Base-by-base conservation (phyloP, 2,113 vertebrate genomes). In the Nansenia antarctica region DNA sequence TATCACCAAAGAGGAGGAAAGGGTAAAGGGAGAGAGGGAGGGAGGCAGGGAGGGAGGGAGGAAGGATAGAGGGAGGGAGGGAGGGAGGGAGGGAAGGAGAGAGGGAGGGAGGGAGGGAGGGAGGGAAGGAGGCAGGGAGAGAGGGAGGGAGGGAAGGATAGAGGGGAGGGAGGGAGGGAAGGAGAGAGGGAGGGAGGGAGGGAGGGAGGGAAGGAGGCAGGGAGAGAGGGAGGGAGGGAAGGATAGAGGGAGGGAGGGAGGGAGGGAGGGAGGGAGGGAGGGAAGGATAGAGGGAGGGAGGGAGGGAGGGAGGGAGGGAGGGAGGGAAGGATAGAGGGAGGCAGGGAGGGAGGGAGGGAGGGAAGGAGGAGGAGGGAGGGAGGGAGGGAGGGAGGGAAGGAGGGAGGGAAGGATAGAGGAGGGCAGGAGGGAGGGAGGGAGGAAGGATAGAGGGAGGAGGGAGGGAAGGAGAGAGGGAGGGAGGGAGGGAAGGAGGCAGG, bases 121-220 rank as follows among this genome's bases (percentile, higher is more conserved):
- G 49, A 45, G 26, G 62, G 26, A 32, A 37, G 9, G 5, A 52
- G 5, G 9, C 22, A 55, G 2, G 27, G 58, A 34, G 2, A 12
- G 26, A 29, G 3, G 26, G 24, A 58, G 14, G 24, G 58, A 12
- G 26, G 47, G 42, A 55, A 12, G 18, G 1, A n/a, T 14, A 24
- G 20, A 45, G 14, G 31, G 11, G 3, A 57, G 14, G 42, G 2
- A 34, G 32, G 15, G 0, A 0, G 1, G 1, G 3, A 0, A 53
- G 20, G 18, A 52, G 80, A 67, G 86, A 1, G n/a, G n/a, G n/a
- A n/a, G 11, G 29, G 24, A 20, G 62, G 47, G 55, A 22, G 18
- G 52, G 5, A 45, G 34, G 29, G 22, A 12, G 22, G 45, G 49
- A 45, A 24, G 62, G 26, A 32, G 39, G 9, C 8, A 52, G 5